phyloP scores from a whole-genome alignment of 2,888 invertebrate species.

The Stenichneumon culpator region DNA sequence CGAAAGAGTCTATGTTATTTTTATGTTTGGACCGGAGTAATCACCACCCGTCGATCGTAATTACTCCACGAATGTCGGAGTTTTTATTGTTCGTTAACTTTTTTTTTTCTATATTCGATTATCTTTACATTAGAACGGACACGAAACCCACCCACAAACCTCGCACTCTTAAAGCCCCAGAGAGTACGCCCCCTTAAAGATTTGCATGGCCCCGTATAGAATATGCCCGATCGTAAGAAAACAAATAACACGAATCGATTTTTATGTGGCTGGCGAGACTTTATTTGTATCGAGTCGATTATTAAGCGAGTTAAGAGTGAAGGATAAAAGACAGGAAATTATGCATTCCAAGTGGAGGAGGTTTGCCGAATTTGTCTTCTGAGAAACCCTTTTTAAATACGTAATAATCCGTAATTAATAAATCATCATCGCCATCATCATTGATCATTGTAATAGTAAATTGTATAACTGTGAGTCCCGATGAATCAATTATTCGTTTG shows the following conservation, averaged over 20 bases:
- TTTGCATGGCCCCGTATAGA: constrained; percentile 60
- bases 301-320: constrained; percentile 16
- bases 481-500: not conserved
- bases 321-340: constrained; percentile 46
- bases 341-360: constrained; percentile 43
- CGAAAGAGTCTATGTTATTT: constrained; percentile 39
- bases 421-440: constrained; percentile 11
- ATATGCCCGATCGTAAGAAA: constrained; percentile 63
- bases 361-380: constrained; percentile 53
- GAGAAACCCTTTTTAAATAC: constrained; percentile 30
- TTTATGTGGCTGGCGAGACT: constrained; percentile 49
- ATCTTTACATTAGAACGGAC: constrained; percentile 55
- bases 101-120: constrained; percentile 15
- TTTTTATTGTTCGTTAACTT: constrained; percentile 23
- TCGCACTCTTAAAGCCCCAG: constrained; percentile 52
- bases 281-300: constrained; percentile 51
- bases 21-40: constrained; percentile 68
- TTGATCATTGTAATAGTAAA: constrained; percentile 1
- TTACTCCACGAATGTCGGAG: constrained; percentile 66
- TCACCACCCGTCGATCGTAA: constrained; percentile 71
- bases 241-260: constrained; percentile 7
- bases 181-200: constrained; percentile 50
- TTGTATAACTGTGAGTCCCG: not conserved
- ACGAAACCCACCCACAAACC: constrained; percentile 45
- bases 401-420: constrained; percentile 20